phyloP scores from a whole-genome alignment of 1,140 invertebrate species.

The Musca domestica region DNA sequence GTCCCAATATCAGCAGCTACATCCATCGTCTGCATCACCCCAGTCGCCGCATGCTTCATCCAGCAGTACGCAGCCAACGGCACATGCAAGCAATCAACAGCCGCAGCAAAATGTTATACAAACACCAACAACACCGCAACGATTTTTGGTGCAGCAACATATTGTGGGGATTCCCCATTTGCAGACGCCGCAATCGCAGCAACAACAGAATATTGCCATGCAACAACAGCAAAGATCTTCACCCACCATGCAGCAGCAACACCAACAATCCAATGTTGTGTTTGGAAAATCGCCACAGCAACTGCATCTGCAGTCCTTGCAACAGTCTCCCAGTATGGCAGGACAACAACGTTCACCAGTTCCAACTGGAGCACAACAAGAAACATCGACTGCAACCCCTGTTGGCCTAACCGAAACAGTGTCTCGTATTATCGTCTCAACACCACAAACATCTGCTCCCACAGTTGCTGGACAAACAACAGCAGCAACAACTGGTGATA shows the following conservation, averaged over 20 bases:
- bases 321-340: neutral
- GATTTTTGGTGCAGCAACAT: conserved; percentile 45
- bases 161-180: conserved; percentile 28
- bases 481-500: neutral
- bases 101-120: conserved; percentile 42
- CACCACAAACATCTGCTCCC: neutral
- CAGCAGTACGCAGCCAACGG: neutral
- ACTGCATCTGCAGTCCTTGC: conserved; percentile 9
- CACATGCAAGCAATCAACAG: conserved; percentile 15
- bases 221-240: conserved; percentile 8
- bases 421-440: neutral
- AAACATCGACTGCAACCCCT: neutral
- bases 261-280: neutral
- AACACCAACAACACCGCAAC: conserved; percentile 32
- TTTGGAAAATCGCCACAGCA: conserved; percentile 13
- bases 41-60: neutral
- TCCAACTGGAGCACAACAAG: no score
- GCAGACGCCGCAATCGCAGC: conserved; percentile 7
- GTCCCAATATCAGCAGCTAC: neutral
- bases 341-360: conserved; percentile 1
- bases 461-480: neutral
- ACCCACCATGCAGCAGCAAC: conserved; percentile 7
- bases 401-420: neutral
- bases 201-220: neutral
- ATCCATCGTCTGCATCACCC: neutral